Percentiles rank a stretch among this genome's conserved stretches.
Conservation (phyloP, 2,797 vertebrate genomes). For the Melopsittacus undulatus region DNA sequence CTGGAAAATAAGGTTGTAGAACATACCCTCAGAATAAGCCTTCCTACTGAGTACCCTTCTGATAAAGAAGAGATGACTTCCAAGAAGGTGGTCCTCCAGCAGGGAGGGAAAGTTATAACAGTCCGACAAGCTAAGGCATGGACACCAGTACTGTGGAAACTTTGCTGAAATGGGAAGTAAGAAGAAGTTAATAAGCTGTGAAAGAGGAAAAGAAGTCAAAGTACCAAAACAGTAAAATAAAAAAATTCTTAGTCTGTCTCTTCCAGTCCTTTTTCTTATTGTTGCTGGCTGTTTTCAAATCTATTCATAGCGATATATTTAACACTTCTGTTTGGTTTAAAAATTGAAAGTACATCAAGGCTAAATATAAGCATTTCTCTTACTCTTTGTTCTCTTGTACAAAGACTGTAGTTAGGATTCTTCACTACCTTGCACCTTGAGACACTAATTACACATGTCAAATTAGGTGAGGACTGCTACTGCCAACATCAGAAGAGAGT, state of each 20-base stretch:
- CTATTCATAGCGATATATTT: not conserved
- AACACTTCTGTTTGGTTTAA: not conserved
- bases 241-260: too few species aligned
- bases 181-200: not conserved
- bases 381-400: not conserved
- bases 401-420: not conserved
- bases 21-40: not conserved
- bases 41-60: too few species aligned
- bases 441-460: conserved; percentile 43
- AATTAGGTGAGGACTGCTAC: not conserved
- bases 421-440: not conserved
- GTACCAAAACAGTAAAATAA: too few species aligned
- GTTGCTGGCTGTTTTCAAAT: not conserved
- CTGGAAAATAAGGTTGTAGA: not conserved
- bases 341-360: not conserved
- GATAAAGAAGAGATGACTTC: not conserved
- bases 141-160: not conserved
- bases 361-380: not conserved
- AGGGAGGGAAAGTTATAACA: rapidly evolving
- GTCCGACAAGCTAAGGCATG: not conserved
- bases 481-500: not conserved
- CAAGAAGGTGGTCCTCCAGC: not conserved
- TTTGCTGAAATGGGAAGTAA: not conserved
- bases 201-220: not conserved
- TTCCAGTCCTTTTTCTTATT: not conserved